Evolutionary conservation across 2,797 vertebrate species (phyloP).

Genomic region (Sebastes paucispinis): DNA sequence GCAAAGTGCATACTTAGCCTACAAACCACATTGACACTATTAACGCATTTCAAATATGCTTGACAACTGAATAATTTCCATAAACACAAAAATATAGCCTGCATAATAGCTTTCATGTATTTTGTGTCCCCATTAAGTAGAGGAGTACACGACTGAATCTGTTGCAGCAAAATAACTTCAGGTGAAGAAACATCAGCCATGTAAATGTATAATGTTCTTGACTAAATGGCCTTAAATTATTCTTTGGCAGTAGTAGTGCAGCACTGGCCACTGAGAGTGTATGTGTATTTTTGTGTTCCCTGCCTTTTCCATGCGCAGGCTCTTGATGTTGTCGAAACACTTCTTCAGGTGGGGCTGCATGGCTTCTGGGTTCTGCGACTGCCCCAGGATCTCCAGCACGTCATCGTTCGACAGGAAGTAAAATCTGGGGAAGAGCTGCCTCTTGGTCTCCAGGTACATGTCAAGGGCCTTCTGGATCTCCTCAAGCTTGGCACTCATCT

Average conservation of each 20-base stretch:
- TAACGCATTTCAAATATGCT: neutral
- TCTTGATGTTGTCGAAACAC: conserved; percentile 91
- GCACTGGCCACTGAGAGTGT: neutral
- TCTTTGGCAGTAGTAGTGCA: neutral
- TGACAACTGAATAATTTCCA: neutral
- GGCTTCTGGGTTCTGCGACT: conserved; percentile 87
- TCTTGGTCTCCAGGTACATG: conserved; percentile 90
- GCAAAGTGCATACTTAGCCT: neutral
- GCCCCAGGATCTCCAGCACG: conserved; percentile 90
- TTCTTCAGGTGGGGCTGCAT: conserved; percentile 92
- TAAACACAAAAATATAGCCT: neutral
- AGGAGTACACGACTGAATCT: neutral
- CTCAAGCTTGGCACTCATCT: conserved; percentile 85
- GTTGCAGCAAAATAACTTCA: neutral
- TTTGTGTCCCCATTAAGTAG: neutral
- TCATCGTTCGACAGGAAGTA: conserved; percentile 94
- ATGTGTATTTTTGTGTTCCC: neutral
- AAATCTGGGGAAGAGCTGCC: conserved; percentile 91
- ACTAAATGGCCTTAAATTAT: neutral
- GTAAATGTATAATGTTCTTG: neutral
- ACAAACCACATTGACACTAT: neutral
- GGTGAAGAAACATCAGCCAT: neutral
- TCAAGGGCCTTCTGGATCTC: conserved; percentile 91
- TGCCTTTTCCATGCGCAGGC: conserved; percentile 85
- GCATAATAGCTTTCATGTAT: neutral